Evolutionary conservation across 2,113 vertebrate species (phyloP).

Genomic region (Leuciscus idus): DNA sequence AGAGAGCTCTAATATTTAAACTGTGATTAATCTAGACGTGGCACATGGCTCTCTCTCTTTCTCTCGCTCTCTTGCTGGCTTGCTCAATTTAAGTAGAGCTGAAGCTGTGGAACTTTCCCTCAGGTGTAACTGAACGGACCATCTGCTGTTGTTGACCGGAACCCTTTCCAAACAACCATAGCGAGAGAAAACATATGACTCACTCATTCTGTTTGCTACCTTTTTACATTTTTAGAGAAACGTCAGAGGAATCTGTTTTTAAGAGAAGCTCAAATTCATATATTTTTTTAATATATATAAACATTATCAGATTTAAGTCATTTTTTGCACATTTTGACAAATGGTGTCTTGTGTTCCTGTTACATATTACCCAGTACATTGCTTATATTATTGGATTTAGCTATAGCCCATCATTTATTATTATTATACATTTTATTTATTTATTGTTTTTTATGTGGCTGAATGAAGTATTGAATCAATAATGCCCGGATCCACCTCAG

Average conservation of each 20-base stretch:
- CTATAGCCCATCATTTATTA: not conserved
- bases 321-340: not conserved
- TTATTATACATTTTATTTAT: not conserved
- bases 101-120: conserved; percentile 46
- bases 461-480: conserved; percentile 3
- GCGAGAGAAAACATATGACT: conserved; percentile 36
- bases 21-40: conserved; percentile 25
- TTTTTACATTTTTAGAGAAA: not conserved
- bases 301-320: not conserved
- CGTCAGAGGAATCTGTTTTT: not conserved
- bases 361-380: not conserved
- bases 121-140: conserved; percentile 52
- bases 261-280: not conserved
- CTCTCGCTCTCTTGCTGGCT: not conserved
- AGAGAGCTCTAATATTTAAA: conserved; percentile 14
- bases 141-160: conserved; percentile 56
- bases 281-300: not conserved
- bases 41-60: not conserved
- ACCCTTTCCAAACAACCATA: conserved; percentile 18
- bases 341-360: not conserved
- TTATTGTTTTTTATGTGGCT: not conserved
- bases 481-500: not conserved
- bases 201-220: conserved; percentile 30
- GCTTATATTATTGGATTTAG: not conserved
- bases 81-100: conserved; percentile 39